Conservation (phyloP, 2,797 vertebrate genomes). For the Xenentodon cancila region DNA sequence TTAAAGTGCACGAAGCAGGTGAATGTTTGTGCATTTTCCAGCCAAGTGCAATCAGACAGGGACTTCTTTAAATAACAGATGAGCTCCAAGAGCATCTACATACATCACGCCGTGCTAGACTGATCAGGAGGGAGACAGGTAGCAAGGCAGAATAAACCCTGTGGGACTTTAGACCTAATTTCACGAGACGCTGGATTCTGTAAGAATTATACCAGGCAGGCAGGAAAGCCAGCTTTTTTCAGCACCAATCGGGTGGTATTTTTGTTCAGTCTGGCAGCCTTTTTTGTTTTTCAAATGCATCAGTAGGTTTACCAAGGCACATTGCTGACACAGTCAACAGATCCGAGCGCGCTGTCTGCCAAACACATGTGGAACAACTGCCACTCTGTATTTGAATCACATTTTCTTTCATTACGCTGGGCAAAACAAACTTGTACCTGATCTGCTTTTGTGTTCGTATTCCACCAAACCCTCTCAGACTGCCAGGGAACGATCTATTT, state of each 20-base stretch:
- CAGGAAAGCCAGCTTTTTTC: conserved; percentile 35
- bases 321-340: conserved; percentile 44
- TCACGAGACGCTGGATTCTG: conserved; percentile 61
- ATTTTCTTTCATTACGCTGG: conserved; percentile 17
- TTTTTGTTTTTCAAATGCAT: conserved; percentile 35
- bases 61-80: conserved; percentile 55
- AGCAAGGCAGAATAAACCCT: conserved; percentile 39
- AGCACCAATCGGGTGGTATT: conserved; percentile 38
- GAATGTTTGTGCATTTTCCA: conserved; percentile 40
- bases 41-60: conserved; percentile 51
- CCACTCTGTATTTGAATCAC: conserved; percentile 21
- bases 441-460: conserved; percentile 14
- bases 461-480: conserved; percentile 1
- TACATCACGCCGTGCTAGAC: conserved; percentile 47
- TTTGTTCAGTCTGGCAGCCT: conserved; percentile 29
- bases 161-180: conserved; percentile 51
- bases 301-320: conserved; percentile 41
- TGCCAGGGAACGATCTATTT: no score
- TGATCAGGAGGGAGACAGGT: conserved; percentile 40
- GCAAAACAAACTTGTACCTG: neutral
- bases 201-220: conserved; percentile 49
- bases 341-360: conserved; percentile 22
- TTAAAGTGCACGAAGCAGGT: conserved; percentile 12
- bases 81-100: conserved; percentile 51
- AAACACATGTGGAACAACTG: conserved; percentile 35